These are phyloP conservation scores for Eidolon helvum DNA, from an alignment of 2,113 vertebrate genomes.

Conservation along the genomic window DNA sequence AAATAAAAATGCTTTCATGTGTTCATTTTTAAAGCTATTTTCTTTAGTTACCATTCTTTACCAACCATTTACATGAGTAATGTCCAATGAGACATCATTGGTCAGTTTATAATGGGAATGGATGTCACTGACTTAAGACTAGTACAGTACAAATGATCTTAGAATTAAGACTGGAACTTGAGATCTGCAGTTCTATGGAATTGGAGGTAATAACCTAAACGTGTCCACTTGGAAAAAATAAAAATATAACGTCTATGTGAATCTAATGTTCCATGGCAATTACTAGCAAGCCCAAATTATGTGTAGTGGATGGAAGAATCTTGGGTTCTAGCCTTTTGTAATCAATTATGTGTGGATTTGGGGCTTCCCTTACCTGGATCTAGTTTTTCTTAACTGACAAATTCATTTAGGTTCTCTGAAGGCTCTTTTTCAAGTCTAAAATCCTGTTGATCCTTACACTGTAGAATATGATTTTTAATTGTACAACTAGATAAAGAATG, in stretches of 20 bases:
- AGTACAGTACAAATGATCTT: background rate
- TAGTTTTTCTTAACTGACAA: constrained; percentile 4
- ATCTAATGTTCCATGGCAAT: background rate
- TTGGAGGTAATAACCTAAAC: background rate
- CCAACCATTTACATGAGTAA: background rate
- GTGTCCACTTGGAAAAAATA: background rate
- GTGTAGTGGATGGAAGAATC: background rate
- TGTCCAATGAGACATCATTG: background rate
- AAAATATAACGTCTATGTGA: background rate
- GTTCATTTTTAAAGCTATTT: background rate
- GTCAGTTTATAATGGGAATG: background rate
- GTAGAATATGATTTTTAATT: background rate
- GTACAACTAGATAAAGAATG: background rate
- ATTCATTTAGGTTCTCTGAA: background rate
- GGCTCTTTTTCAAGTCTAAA: background rate
- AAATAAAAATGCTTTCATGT: constrained; percentile 26
- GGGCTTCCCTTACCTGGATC: background rate
- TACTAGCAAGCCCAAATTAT: background rate
- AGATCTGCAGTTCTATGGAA: background rate
- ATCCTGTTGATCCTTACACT: background rate
- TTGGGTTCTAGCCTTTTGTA: background rate
- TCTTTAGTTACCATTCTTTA: background rate
- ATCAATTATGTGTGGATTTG: background rate
- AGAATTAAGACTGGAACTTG: background rate
- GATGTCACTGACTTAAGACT: background rate